Percentiles rank a stretch among this genome's conserved stretches.
Conservation (phyloP, 1,140 invertebrate species). For the Psilanteris sp. region DNA sequence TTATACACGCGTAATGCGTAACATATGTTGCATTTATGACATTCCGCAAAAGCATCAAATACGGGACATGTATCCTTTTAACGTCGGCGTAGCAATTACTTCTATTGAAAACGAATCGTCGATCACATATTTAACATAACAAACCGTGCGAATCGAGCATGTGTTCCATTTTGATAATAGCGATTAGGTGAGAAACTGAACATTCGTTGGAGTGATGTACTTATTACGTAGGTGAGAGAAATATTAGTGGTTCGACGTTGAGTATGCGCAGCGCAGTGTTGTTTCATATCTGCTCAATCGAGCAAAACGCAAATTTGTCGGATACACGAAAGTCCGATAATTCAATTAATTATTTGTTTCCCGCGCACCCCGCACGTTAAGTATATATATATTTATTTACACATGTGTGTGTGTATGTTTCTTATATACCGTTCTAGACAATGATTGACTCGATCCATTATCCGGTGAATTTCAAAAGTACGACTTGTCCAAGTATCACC, state of each 20-base stretch:
- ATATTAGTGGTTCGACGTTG: slow-evolving; percentile 17
- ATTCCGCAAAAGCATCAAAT: no score
- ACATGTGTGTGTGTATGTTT: no score
- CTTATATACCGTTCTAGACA: slow-evolving; percentile 23
- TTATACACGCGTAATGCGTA: no score
- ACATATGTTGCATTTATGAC: no score
- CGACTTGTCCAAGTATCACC: slow-evolving; percentile 19
- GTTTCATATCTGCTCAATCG: slow-evolving; percentile 18
- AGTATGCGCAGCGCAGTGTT: neutral
- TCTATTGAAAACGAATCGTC: slow-evolving; percentile 6
- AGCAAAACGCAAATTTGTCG: slow-evolving; percentile 29
- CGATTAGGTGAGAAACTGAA: slow-evolving; percentile 54
- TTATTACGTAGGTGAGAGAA: slow-evolving; percentile 20
- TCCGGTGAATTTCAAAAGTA: slow-evolving; percentile 24
- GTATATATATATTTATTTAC: no score
- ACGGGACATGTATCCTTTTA: no score
- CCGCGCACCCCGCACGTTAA: slow-evolving; percentile 5
- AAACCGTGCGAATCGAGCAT: slow-evolving; percentile 37
- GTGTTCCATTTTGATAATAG: slow-evolving; percentile 45
- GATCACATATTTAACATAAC: slow-evolving; percentile 33
- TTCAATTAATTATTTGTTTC: slow-evolving; percentile 31
- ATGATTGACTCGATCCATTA: slow-evolving; percentile 29
- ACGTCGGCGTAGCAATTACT: slow-evolving; percentile 43
- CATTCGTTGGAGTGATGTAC: slow-evolving; percentile 17
- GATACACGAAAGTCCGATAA: slow-evolving; percentile 1